Conservation (phyloP, 2,888 invertebrate species). For the Ophioninae sp. region DNA sequence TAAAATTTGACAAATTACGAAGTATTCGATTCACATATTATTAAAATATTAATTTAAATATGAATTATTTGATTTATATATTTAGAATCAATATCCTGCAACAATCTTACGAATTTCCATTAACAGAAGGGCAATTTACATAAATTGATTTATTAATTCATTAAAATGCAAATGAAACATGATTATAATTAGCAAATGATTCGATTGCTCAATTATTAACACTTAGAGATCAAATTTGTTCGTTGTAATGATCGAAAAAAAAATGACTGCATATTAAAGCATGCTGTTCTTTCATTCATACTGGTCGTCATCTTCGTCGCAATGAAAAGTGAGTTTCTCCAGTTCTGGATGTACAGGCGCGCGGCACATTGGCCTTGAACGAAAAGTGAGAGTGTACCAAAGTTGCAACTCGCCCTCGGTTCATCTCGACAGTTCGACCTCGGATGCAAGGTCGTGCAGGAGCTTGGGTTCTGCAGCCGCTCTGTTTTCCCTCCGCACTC, state of each 20-base stretch:
- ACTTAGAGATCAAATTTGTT: too few relatives aligned
- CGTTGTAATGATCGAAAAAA: not conserved
- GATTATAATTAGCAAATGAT: too few relatives aligned
- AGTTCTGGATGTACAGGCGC: not conserved
- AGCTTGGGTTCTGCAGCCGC: slow-evolving; percentile 4
- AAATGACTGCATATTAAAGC: not conserved
- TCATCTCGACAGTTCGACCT: slow-evolving; percentile 46
- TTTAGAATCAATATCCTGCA: too few relatives aligned
- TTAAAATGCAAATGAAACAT: too few relatives aligned
- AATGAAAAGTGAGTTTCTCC: slow-evolving; percentile 13
- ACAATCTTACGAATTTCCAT: too few relatives aligned
- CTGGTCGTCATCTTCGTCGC: not conserved
- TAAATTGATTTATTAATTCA: too few relatives aligned
- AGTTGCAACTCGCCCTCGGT: slow-evolving; percentile 40
- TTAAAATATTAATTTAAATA: too few relatives aligned
- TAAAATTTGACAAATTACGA: too few relatives aligned
- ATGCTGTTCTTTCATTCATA: not conserved
- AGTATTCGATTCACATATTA: too few relatives aligned
- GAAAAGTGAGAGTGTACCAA: slow-evolving; percentile 41
- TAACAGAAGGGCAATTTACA: too few relatives aligned
- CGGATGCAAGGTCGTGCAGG: slow-evolving; percentile 40
- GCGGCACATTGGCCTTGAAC: slow-evolving; percentile 50
- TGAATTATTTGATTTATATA: too few relatives aligned
- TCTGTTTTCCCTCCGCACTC: not conserved
- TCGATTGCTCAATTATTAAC: too few relatives aligned